Base-by-base conservation (phyloP, 2,797 vertebrate genomes). In the Sebastes diaconus region DNA sequence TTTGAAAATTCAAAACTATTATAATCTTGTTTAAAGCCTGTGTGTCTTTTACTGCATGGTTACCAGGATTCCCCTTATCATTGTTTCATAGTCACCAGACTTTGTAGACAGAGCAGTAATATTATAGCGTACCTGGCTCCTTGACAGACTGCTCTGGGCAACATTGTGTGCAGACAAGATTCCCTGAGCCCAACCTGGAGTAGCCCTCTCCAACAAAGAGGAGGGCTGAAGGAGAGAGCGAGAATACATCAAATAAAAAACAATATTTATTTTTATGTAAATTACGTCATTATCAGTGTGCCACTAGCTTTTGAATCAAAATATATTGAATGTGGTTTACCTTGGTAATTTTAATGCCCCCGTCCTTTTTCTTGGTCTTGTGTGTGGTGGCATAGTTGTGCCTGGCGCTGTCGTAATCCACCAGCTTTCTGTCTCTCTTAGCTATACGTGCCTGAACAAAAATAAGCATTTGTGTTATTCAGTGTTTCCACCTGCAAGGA, bases 151-250 rank as follows among this genome's bases (percentile, higher is more conserved):
- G 96, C 97, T 99, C 96, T 99, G 99, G 80, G 98, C 99, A 91
- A 99, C 96, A 81, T 98, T 98, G 92, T 99, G 98, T 91, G 99
- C 99, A 84, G 98, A 98, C 90, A 99, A 96, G 95, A 99, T 99
- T 84, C 99, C 99, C 96, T 99, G 99, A 93, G 98, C 99, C 99
- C 99, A 99, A 84, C 97, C 97, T 81, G 99, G 99, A 61, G 98
- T 97, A 20, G 99, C 99, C 91, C 99, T 97, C 96, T 99, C 98
- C 95, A 99, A 93, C 96, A 99, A 96, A 71, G 98, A 97, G 75
- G 98, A 97, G 75, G 98, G 98, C 98, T 99, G 77, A 3, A 64
- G 32, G 74, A 89, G 58, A 84, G 61, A 79, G 8, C 22, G 18
- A 24, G 3, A 36, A 78, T 6, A 36, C 1, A 29, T 12, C n/a